These are phyloP conservation scores for Heliconius cydno DNA, from an alignment of 2,888 invertebrate genomes.

Conservation along the genomic window DNA sequence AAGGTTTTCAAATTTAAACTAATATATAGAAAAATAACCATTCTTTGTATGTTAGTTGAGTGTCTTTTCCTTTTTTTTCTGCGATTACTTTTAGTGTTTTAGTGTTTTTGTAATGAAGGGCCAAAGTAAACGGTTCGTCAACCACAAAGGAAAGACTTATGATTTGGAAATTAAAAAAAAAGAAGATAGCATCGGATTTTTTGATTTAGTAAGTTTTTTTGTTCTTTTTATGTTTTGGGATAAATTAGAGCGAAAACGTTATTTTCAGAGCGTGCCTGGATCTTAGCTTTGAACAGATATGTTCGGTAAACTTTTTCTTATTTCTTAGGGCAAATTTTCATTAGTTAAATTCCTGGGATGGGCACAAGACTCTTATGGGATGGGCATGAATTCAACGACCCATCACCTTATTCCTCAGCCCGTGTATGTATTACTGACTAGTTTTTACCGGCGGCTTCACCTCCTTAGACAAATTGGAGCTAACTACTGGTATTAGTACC, in stretches of 20 bases:
- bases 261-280: too few relatives aligned
- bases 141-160: conserved; percentile 53
- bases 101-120: conserved; percentile 52
- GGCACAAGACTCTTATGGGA: too few relatives aligned
- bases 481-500: background rate
- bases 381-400: too few relatives aligned
- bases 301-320: too few relatives aligned
- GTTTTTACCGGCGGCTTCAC: background rate
- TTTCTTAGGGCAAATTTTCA: too few relatives aligned
- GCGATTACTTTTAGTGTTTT: conserved; percentile 31
- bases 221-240: background rate
- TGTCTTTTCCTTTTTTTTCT: conserved; percentile 17
- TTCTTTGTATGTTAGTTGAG: conserved; percentile 1
- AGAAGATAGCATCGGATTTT: conserved; percentile 50
- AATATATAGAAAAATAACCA: background rate
- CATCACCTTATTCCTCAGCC: too few relatives aligned
- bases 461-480: background rate
- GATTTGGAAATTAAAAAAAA: conserved; percentile 49
- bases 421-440: background rate
- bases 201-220: conserved; percentile 53
- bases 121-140: conserved; percentile 54
- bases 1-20: background rate
- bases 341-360: too few relatives aligned
- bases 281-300: too few relatives aligned
- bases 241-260: background rate